phyloP scores from a whole-genome alignment of 2,797 vertebrate species.

The Labroides dimidiatus region DNA sequence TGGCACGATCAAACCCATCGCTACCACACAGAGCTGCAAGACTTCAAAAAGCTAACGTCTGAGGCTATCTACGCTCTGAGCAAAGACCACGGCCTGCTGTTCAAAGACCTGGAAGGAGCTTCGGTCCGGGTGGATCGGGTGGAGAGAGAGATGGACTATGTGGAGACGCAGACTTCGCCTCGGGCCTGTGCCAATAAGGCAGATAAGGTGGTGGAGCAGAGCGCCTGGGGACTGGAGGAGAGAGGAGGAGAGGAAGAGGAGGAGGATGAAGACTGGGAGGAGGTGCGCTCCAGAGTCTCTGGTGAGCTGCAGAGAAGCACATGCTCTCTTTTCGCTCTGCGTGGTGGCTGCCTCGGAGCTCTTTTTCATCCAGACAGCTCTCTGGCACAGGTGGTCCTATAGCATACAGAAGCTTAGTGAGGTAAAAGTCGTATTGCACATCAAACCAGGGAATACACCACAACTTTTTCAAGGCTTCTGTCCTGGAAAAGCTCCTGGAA shows the following conservation, averaged over 20 bases:
- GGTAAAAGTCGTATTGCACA: not conserved
- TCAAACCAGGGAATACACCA: conserved; percentile 21
- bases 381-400: conserved; percentile 13
- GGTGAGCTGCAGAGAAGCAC: conserved; percentile 78
- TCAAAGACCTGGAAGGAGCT: conserved; percentile 84
- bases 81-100: conserved; percentile 85
- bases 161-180: conserved; percentile 89
- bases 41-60: conserved; percentile 91
- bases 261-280: conserved; percentile 67
- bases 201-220: conserved; percentile 85
- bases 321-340: conserved; percentile 9
- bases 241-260: conserved; percentile 80
- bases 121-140: conserved; percentile 85
- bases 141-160: conserved; percentile 92
- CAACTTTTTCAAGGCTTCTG: conserved; percentile 17
- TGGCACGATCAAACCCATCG: conserved; percentile 93
- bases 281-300: conserved; percentile 86
- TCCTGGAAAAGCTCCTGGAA: conserved; percentile 66
- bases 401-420: not conserved
- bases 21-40: conserved; percentile 89
- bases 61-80: conserved; percentile 86
- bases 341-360: conserved; percentile 41
- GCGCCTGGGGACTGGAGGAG: conserved; percentile 56
- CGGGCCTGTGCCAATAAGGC: conserved; percentile 88
- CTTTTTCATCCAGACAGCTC: conserved; percentile 32